Conservation (phyloP, 2,113 vertebrate genomes). For the Salvator merianae region DNA sequence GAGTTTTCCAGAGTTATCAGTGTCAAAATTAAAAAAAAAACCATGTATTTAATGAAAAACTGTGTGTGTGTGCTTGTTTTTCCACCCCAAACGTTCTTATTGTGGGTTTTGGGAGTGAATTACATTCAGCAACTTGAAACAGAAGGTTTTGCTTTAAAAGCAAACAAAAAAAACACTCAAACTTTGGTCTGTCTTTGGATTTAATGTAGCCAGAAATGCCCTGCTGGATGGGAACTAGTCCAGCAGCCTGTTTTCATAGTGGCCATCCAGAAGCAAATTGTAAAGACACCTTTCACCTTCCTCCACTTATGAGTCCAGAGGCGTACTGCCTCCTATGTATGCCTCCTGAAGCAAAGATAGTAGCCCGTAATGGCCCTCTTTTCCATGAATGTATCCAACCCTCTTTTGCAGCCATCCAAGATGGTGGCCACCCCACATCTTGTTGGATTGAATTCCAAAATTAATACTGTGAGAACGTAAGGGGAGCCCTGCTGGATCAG, state of each 20-base stretch:
- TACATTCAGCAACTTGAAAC: accelerated
- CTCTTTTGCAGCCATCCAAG: no score
- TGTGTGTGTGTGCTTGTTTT: slow-evolving; percentile 47
- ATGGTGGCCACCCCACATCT: no score
- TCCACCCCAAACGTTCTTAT: no score
- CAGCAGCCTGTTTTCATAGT: no score
- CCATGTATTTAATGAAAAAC: slow-evolving; percentile 62
- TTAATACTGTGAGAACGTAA: no score
- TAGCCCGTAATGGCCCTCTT: no score
- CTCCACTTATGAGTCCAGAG: not conserved
- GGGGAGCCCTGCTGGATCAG: no score
- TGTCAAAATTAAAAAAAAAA: slow-evolving; percentile 77
- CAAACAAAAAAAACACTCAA: not conserved
- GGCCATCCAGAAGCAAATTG: not conserved
- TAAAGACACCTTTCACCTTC: not conserved
- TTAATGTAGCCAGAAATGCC: not conserved
- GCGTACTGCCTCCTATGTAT: not conserved
- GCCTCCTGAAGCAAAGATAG: no score
- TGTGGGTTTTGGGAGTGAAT: not conserved
- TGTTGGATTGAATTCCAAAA: no score
- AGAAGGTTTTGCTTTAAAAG: not conserved
- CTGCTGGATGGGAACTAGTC: not conserved
- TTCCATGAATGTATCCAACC: no score
- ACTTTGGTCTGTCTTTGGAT: not conserved
- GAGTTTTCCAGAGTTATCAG: slow-evolving; percentile 68